Base-by-base conservation (phyloP, 1,140 invertebrate species). In the Mactra quadrangularis region DNA sequence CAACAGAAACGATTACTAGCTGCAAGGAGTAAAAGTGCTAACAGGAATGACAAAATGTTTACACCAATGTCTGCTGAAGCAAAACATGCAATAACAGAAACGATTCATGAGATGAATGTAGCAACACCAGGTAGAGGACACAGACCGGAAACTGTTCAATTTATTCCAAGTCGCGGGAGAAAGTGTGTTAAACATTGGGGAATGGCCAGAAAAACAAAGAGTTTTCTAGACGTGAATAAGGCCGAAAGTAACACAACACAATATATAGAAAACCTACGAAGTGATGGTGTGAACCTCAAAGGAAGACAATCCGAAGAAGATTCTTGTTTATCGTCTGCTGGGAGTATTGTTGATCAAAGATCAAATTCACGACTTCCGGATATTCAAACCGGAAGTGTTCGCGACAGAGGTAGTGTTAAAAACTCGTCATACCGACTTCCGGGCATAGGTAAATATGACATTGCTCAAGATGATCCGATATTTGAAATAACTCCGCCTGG, bases 401-500 rank as follows among this genome's bases (percentile, higher is more conserved):
- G 57, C 17, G 66, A 82, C 15, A 22, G 68, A 7, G 45, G 45
- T 19, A 45, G 7, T 66, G 41, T 2, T 1, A 35, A 45, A 35
- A 66, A 38, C 53, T 64, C 70, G 17, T 75, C 70, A 17, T 82
- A 75, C 45, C 22, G 68, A 29, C 33, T 82, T 22, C 70, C 70
- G 3, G 79, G 79, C 4, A 75, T 82, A 15, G 79, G 79, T 13
- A 82, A 82, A 50, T 82, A 82, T 55, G 50, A 66, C 1, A 75
- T 82, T 31, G 45, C 59, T 15, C 45, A 72, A n/a, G 52, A 66
- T 19, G 78, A 72, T 11, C 35, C 64, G 3, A 27, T 55, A 19
- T 84, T 84, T 52, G 72, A 84, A 45, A 84, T 84, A 45, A 84
- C 82, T 9, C 82, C 82, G 22, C 82, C 74, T 0, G 82, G 74